Percentiles rank a stretch among this genome's conserved stretches.
Conservation (phyloP, 2,113 vertebrate genomes). For the Lasiurus cinereus region DNA sequence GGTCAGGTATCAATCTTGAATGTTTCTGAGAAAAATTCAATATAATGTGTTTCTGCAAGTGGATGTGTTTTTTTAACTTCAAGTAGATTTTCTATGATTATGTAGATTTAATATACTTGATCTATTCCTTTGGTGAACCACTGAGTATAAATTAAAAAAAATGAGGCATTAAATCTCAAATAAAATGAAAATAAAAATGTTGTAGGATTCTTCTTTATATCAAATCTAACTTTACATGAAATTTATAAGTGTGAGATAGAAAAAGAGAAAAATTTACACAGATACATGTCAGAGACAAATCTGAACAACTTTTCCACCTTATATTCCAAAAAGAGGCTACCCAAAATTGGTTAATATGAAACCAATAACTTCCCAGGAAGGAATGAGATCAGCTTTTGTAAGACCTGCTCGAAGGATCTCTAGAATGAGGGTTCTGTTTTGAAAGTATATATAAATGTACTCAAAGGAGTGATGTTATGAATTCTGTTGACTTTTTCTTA, state of each 20-base stretch:
- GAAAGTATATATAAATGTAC: constrained; percentile 1
- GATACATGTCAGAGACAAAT: not conserved
- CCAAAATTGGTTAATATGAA: not conserved
- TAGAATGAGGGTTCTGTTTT: not conserved
- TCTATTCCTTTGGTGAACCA: not conserved
- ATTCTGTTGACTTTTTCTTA: not conserved
- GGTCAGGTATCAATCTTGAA: not conserved
- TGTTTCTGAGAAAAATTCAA: not conserved
- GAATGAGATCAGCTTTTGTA: not conserved
- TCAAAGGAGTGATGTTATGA: not conserved
- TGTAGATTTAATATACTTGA: not conserved
- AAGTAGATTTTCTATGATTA: not conserved
- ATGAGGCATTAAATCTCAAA: not conserved
- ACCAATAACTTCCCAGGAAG: not conserved
- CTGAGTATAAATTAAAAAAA: not conserved
- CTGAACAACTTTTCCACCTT: not conserved
- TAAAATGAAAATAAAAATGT: not conserved
- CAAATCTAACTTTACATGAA: constrained; percentile 6
- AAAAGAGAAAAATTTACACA: not conserved
- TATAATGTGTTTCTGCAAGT: not conserved
- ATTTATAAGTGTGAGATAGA: not conserved
- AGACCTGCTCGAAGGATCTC: not conserved
- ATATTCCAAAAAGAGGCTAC: not conserved
- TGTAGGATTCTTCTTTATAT: not conserved
- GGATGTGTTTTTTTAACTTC: not conserved